Percentiles rank a stretch among this genome's conserved stretches.
phyloP scores from a whole-genome alignment of 1,140 invertebrate genomes.

The Euschistus heros region DNA sequence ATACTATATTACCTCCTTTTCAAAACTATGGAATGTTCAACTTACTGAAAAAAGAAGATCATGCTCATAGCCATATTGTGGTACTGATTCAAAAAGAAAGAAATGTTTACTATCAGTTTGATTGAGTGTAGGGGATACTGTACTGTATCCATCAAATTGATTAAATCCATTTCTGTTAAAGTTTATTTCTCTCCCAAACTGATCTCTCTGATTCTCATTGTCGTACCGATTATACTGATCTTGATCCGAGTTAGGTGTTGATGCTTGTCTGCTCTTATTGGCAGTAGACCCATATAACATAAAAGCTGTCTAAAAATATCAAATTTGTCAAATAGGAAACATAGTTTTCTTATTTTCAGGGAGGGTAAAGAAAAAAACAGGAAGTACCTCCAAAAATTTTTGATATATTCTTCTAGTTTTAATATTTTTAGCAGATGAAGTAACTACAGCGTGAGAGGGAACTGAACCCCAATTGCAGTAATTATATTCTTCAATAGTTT shows the following conservation, averaged over 20 bases:
- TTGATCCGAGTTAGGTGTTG: background rate
- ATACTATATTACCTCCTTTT: background rate
- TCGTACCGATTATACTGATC: background rate
- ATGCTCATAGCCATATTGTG: conserved; percentile 49
- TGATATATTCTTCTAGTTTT: conserved; percentile 49
- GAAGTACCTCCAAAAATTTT: conserved; percentile 31
- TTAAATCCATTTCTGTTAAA: background rate
- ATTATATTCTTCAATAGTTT: conserved; percentile 56
- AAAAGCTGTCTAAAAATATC: conserved; percentile 35
- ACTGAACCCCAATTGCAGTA: conserved; percentile 80
- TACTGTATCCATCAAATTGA: background rate
- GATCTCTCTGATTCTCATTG: conserved; percentile 9
- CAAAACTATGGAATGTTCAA: background rate
- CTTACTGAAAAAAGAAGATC: conserved; percentile 59
- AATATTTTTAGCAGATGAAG: conserved; percentile 60
- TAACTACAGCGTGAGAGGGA: conserved; percentile 77
- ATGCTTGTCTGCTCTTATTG: background rate
- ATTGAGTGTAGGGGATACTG: conserved; percentile 32
- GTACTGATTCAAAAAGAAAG: conserved; percentile 56
- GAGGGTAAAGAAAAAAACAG: background rate
- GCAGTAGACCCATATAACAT: conserved; percentile 35
- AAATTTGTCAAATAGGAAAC: background rate
- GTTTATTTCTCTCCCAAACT: conserved; percentile 11
- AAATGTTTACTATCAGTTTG: conserved; percentile 41
- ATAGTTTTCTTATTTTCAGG: background rate